These are phyloP conservation scores for Acanthopleura granulata DNA, from an alignment of 2,888 invertebrate genomes.

Conservation along the genomic window DNA sequence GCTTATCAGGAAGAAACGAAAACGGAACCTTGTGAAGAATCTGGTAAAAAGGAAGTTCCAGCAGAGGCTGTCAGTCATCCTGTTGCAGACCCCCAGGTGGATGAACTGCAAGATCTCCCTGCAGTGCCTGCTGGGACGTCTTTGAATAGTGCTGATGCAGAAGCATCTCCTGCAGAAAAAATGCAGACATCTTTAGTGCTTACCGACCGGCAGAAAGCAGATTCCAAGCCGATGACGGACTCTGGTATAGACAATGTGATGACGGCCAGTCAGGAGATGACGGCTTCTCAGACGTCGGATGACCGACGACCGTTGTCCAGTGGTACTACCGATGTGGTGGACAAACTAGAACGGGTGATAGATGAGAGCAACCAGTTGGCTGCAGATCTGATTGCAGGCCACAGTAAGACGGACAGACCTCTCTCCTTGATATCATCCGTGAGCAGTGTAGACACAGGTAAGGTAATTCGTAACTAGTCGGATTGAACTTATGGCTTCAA, in stretches of 20 bases:
- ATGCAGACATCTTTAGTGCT: slow-evolving; percentile 8
- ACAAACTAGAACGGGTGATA: slow-evolving; percentile 5
- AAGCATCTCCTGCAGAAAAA: not conserved
- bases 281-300: not conserved
- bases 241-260: slow-evolving; percentile 41
- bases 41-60: slow-evolving; percentile 4
- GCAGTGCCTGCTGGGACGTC: not conserved
- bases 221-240: slow-evolving; percentile 45
- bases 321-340: not conserved
- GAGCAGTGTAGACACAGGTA: slow-evolving; percentile 88
- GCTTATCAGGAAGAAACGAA: slow-evolving; percentile 20
- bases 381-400: slow-evolving; percentile 52
- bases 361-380: slow-evolving; percentile 34
- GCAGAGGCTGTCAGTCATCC: not conserved
- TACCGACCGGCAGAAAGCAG: not conserved
- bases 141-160: not conserved
- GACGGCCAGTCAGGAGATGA: slow-evolving; percentile 13
- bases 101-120: not conserved
- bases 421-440: slow-evolving; percentile 66
- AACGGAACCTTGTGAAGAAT: slow-evolving; percentile 21
- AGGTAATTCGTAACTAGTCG: no score
- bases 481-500: no score
- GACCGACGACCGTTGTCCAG: not conserved
- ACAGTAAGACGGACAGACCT: slow-evolving; percentile 58
- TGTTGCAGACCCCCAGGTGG: not conserved